Evolutionary conservation across 2,113 vertebrate genomes (phyloP).

Genomic region (Pelobates fuscus): DNA sequence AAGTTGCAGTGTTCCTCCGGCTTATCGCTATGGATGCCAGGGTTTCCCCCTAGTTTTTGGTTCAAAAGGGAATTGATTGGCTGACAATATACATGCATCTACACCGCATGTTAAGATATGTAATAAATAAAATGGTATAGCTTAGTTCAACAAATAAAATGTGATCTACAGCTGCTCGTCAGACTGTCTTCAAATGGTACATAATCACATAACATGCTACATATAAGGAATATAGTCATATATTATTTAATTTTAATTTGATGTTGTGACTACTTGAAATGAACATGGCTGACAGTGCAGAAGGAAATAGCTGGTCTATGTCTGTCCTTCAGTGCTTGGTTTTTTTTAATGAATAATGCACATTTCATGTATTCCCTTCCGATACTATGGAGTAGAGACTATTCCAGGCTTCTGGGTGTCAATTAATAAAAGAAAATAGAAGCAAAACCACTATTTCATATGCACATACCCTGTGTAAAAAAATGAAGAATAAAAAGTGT

Average conservation of each 20-base stretch:
- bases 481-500: too few relatives aligned
- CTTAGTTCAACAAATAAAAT: not conserved
- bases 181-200: not conserved
- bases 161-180: not conserved
- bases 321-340: not conserved
- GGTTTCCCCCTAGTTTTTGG: not conserved
- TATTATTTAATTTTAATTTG: not conserved
- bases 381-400: too few relatives aligned
- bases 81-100: not conserved
- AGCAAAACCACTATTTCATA: too few relatives aligned
- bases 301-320: conserved; percentile 39
- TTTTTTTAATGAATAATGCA: not conserved
- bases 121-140: not conserved
- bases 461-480: too few relatives aligned
- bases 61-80: not conserved
- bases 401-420: too few relatives aligned
- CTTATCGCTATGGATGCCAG: not conserved
- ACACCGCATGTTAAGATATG: not conserved
- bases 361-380: too few relatives aligned
- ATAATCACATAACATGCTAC: not conserved
- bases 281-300: not conserved
- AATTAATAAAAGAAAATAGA: too few relatives aligned
- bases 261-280: not conserved
- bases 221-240: not conserved
- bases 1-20: not conserved